Evolutionary conservation across 2,888 invertebrate species (phyloP).

Genomic region (Proisotoma minuta): DNA sequence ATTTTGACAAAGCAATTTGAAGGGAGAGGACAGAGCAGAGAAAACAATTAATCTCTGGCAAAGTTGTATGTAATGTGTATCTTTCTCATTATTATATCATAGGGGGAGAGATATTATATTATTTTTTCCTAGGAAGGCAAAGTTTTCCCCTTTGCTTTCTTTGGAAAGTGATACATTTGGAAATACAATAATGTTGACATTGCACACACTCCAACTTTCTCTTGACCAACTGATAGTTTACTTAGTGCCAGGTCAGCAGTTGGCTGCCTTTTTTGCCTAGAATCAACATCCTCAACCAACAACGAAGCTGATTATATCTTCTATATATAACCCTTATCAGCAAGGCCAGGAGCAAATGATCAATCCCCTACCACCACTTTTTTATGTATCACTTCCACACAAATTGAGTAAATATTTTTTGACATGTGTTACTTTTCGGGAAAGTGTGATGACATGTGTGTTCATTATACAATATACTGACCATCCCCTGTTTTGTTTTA

Average conservation of each 20-base stretch:
- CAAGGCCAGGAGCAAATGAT: background rate
- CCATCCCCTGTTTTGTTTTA: too few relatives aligned
- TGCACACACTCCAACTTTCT: background rate
- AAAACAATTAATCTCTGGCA: too few relatives aligned
- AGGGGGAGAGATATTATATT: too few relatives aligned
- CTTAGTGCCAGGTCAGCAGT: constrained; percentile 3
- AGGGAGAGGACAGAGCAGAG: too few relatives aligned
- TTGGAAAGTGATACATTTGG: constrained; percentile 9
- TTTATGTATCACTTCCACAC: background rate
- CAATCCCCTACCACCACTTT: background rate
- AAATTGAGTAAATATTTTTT: constrained; percentile 11
- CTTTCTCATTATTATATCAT: too few relatives aligned
- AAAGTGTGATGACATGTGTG: background rate
- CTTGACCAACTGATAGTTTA: background rate
- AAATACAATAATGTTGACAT: background rate
- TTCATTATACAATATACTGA: too few relatives aligned
- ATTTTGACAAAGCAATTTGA: too few relatives aligned
- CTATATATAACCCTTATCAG: too few relatives aligned
- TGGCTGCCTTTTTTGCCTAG: background rate
- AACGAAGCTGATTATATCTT: too few relatives aligned
- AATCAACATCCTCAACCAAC: too few relatives aligned
- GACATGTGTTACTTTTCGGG: constrained; percentile 2
- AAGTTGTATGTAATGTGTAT: too few relatives aligned
- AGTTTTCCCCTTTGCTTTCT: constrained; percentile 3
- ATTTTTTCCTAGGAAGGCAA: too few relatives aligned